phyloP scores from a whole-genome alignment of 2,797 vertebrate genomes.

The Lagorchestes hirsutus region DNA sequence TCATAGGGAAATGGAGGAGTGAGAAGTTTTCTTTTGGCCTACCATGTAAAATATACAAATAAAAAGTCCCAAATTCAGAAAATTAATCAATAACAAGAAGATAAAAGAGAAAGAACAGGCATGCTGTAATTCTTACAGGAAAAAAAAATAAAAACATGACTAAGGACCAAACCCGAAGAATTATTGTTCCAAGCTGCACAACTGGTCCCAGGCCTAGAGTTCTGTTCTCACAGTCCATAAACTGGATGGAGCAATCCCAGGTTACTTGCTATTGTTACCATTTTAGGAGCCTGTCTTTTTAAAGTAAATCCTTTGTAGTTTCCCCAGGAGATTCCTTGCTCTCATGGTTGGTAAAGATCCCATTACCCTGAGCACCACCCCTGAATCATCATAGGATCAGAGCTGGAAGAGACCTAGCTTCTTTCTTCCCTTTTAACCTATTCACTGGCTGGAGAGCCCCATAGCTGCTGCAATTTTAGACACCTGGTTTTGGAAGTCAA shows the following conservation, averaged over 20 bases:
- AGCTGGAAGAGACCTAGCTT: not conserved
- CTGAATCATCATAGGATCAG: not conserved
- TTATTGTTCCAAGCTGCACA: not conserved
- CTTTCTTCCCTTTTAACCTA: not conserved
- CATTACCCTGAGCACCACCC: not conserved
- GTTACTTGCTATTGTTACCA: not conserved
- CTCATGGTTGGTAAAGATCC: not conserved
- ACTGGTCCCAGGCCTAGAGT: not conserved
- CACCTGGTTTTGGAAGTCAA: not conserved
- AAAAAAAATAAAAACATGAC: not conserved
- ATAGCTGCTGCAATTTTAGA: not conserved
- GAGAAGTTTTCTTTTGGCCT: not conserved
- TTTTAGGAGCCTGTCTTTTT: not conserved
- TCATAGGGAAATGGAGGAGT: not conserved
- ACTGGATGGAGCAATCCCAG: not conserved
- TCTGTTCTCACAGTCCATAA: not conserved
- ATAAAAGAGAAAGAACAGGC: not conserved
- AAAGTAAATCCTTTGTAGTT: not conserved
- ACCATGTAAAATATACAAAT: not conserved
- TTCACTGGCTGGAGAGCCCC: not conserved
- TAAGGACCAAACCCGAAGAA: not conserved
- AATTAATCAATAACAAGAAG: not conserved
- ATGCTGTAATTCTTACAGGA: not conserved
- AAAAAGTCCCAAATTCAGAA: not conserved
- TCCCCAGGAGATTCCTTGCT: not conserved